Percentiles rank a stretch among this genome's conserved stretches.
Conservation (phyloP, 2,888 invertebrate genomes). For the Ecliptopera silaceata region DNA sequence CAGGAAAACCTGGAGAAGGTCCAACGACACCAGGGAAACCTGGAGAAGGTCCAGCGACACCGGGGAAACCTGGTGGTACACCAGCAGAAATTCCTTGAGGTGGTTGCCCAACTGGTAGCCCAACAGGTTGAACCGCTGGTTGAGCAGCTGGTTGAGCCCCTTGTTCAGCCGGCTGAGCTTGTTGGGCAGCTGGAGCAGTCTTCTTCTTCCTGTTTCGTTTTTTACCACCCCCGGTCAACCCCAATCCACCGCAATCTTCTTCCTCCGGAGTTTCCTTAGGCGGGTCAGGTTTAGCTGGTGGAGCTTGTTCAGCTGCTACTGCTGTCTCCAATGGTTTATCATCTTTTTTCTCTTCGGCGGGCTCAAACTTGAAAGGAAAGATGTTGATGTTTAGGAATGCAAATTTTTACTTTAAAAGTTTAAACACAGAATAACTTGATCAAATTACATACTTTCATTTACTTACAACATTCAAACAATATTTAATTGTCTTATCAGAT, state of each 20-base stretch:
- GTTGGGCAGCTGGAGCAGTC: slow-evolving; percentile 9
- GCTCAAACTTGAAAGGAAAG: not conserved
- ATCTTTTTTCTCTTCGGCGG: slow-evolving; percentile 8
- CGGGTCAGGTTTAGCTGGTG: slow-evolving; percentile 5
- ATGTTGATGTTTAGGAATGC: too few species aligned
- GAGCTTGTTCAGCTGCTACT: not conserved
- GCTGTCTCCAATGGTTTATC: slow-evolving; percentile 1
- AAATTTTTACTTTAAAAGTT: too few species aligned
- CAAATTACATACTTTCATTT: too few species aligned
- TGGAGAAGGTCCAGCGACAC: not conserved
- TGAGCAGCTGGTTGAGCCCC: slow-evolving; percentile 4
- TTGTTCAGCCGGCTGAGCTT: not conserved
- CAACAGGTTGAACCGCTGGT: slow-evolving; percentile 1
- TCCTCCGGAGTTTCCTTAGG: slow-evolving; percentile 16
- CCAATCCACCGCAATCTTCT: slow-evolving; percentile 32
- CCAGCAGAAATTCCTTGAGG: not conserved
- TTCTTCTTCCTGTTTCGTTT: slow-evolving; percentile 29
- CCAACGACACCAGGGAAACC: too few species aligned
- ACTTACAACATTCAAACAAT: too few species aligned
- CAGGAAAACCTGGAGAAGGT: too few species aligned
- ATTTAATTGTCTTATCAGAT: too few species aligned
- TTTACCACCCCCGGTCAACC: slow-evolving; percentile 31
- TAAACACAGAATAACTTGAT: too few species aligned
- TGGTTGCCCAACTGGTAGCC: not conserved
- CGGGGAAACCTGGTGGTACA: not conserved